Percentiles rank a stretch among this genome's conserved stretches.
These are phyloP conservation scores for Picus viridis DNA, from an alignment of 2,797 vertebrate species.

Conservation along the genomic window DNA sequence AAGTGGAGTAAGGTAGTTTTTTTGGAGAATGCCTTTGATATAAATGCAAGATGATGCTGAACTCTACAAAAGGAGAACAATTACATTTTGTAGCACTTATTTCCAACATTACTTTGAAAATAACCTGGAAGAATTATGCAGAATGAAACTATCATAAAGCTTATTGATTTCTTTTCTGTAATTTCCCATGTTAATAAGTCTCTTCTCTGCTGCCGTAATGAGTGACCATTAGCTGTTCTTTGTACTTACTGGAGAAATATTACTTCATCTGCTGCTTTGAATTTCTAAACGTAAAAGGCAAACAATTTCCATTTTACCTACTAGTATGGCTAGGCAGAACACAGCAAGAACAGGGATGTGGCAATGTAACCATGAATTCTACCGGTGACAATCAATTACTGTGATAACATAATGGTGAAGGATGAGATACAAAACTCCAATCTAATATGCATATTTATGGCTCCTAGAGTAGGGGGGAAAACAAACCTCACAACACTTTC, in stretches of 20 bases:
- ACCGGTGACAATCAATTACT: neutral
- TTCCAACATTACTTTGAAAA: neutral
- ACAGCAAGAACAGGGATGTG: rapidly evolving
- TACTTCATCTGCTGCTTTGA: neutral
- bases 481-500: neutral
- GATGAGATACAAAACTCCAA: neutral
- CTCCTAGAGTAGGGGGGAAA: neutral
- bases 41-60: neutral
- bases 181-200: neutral
- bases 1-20: neutral
- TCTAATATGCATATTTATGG: neutral
- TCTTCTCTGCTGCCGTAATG: neutral
- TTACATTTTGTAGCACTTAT: neutral
- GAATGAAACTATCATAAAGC: neutral
- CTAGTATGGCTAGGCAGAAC: neutral
- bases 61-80: neutral
- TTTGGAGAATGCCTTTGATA: neutral
- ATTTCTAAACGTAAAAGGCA: neutral
- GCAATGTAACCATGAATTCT: neutral
- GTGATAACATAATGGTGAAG: neutral
- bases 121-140: neutral
- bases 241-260: neutral
- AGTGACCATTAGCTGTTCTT: neutral
- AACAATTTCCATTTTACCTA: neutral
- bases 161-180: neutral